A percentile compares a stretch with the other conserved stretches of the same genome.
Evolutionary conservation across 2,113 vertebrate species (phyloP).

Genomic region (Takifugu bimaculatus): DNA sequence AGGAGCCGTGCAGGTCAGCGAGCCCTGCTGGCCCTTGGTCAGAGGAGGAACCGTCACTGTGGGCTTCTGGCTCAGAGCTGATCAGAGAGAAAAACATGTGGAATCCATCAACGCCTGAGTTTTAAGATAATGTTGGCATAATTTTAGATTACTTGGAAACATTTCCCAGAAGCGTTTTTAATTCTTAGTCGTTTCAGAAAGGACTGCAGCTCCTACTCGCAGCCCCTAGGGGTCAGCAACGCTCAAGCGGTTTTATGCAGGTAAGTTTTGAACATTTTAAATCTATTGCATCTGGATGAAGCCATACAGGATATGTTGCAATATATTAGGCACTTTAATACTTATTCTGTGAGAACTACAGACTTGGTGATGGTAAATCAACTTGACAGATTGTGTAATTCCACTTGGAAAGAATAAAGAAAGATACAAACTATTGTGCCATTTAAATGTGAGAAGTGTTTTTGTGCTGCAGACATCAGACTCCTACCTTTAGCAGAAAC

Average conservation of each 20-base stretch:
- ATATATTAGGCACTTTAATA: no score
- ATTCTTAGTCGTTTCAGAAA: no score
- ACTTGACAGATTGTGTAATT: no score
- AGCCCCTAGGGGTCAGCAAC: not conserved
- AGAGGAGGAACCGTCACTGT: constrained; percentile 28
- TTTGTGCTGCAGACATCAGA: not conserved
- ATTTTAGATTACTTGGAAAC: not conserved
- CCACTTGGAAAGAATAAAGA: no score
- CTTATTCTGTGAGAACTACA: no score
- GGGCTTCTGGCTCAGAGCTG: constrained; percentile 39
- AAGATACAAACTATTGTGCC: no score
- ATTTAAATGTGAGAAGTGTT: no score
- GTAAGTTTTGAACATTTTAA: no score
- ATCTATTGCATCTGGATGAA: no score
- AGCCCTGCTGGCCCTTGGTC: constrained; percentile 31
- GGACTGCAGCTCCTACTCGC: not conserved
- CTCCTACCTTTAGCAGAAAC: constrained; percentile 45
- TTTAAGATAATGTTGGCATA: not conserved
- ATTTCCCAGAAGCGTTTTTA: not conserved
- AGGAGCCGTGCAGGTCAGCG: constrained; percentile 51
- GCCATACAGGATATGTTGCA: no score
- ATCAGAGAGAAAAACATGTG: not conserved
- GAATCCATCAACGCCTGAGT: not conserved
- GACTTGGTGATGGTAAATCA: no score
- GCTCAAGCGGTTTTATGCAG: no score